Base-by-base conservation (phyloP, 2,797 vertebrate genomes). In the Lophius americanus region DNA sequence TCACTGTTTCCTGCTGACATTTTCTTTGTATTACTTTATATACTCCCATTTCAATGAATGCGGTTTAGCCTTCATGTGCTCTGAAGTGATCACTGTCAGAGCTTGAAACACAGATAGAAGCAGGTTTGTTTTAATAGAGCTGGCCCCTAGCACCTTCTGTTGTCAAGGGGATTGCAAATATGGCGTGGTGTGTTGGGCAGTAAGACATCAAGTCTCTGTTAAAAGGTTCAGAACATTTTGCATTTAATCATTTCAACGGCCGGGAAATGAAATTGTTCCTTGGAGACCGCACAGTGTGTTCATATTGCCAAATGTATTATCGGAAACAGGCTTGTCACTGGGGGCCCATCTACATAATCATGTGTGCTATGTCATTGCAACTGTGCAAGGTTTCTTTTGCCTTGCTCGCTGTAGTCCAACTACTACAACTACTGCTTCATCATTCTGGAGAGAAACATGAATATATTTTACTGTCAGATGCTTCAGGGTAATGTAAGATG, bases 221-320 rank as follows among this genome's bases (percentile, higher is more conserved):
- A 70, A 68, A 71, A 57, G 32, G 5, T 64, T 72, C 23, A 57
- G 75, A 81, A 79, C 72, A 76, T 61, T 61, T 67, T 54, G 60
- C 32, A 37, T 76, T 44, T 76, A 78, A 79, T 84, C 39, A 74
- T 66, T 78, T 69, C 37, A 57, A 36, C n/a, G 2, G 62, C 74
- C 58, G 75, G 64, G 70, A 78, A 85, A 84, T 84, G 2, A 83
- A 83, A 76, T 59, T 51, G 51, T 46, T 88, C 75, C 78, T 79
- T 73, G 54, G 84, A 76, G 76, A 82, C 60, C 51, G 75, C 65
- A 76, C 73, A 74, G 53, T 48, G 57, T 70, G 66, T 74, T 76
- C 56, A 67, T 69, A 43, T 64, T 71, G 81, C 72, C 63, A 78
- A 60, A 70, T 65, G 1, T 71, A 54, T 82, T 80, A 79, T 70